Base-by-base conservation (phyloP, 2,888 invertebrate genomes). In the Drosophila maculinotata region DNA sequence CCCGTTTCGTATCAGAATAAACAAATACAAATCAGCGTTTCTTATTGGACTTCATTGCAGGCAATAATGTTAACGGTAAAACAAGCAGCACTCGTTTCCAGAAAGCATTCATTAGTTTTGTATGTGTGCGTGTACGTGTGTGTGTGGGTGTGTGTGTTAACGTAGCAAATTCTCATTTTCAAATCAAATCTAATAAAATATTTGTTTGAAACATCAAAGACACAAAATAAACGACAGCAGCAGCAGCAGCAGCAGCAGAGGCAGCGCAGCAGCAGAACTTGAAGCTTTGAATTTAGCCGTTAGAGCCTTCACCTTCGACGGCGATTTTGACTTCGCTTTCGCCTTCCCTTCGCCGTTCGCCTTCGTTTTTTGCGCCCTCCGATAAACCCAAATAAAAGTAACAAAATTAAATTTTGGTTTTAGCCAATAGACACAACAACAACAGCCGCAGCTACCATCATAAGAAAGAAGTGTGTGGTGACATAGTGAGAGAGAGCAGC, bases 361-460 rank as follows among this genome's bases (percentile, higher is more conserved):
- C 30, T 33, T 42, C 38, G 47, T 5, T 35, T n/a, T 20, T 28
- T 38, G n/a, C 47, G 69, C 72, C 69, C 41, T 23, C 23, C 51
- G 51, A 64, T 71, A 71, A 76, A 54, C 45, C 71, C 36, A 66
- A 60, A 58, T 48, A 66, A 76, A 60, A 82, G 77, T 83, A 88
- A 86, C 84, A 88, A 83, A 83, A 73, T 80, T n/a, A n/a, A 77
- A 87, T 80, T 88, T 83, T 83, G 80, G 84, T 86, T 86, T 79
- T 77, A 88, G 87, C 74, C 74, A 77, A 63, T 64, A 69, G 42
- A 20, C 20, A 20, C 20, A n/a, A n/a, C 31, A 54, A 41, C 41
- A 33, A 20, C 28, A 51, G 38, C 59, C 60, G 35, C 42, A 69
- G 39, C 28, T n/a, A 65, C 57, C 54, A 45, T 45, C 53, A 38